Evolutionary conservation across 2,888 invertebrate genomes (phyloP).

Genomic region (Phengaris alcon): DNA sequence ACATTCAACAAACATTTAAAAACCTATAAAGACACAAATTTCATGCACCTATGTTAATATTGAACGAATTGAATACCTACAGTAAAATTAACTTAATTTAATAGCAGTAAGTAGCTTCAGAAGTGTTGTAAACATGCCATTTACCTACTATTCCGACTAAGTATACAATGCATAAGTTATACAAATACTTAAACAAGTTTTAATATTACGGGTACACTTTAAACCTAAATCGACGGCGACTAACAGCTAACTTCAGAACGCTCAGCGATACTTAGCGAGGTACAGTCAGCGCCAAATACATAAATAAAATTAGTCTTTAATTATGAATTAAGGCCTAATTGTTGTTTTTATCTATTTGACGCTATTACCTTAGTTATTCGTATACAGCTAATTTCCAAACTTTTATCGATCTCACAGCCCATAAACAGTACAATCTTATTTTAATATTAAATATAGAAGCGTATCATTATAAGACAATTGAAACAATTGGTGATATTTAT

Average conservation of each 20-base stretch:
- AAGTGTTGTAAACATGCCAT: neutral
- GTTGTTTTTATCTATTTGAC: constrained; percentile 11
- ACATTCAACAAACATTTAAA: neutral
- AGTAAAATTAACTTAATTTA: neutral
- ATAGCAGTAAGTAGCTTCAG: neutral
- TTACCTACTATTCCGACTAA: neutral
- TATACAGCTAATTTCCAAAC: neutral
- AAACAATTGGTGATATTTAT: constrained; percentile 31
- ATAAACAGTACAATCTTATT: constrained; percentile 32
- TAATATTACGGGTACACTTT: neutral
- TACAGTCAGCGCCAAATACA: constrained; percentile 15
- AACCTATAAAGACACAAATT: constrained; percentile 14
- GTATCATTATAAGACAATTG: constrained; percentile 33
- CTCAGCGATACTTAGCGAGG: neutral
- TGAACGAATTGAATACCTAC: constrained; percentile 10
- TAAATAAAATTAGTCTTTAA: neutral
- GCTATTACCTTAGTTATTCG: neutral
- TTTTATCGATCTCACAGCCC: constrained; percentile 36
- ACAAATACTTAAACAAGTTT: neutral
- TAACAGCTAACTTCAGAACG: constrained; percentile 1
- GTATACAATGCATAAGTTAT: neutral
- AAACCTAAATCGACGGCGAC: neutral
- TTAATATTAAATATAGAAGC: constrained; percentile 37
- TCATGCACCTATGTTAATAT: constrained; percentile 16
- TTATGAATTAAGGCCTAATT: neutral